Evolutionary conservation across 1,140 invertebrate genomes (phyloP).

Genomic region (Eumeta japonica): DNA sequence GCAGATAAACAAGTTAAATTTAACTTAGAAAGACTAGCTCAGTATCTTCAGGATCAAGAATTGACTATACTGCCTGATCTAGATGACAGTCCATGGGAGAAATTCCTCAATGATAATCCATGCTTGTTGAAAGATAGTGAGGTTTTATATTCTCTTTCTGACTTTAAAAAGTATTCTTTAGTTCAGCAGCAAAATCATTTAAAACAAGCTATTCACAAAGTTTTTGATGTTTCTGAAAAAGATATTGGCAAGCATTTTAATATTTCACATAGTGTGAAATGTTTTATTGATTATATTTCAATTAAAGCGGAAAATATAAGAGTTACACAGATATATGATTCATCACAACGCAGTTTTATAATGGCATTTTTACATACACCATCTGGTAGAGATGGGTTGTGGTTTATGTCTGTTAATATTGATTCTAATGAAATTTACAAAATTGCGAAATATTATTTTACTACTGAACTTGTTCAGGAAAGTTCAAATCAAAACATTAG

Average conservation of each 20-base stretch:
- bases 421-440: slow-evolving; percentile 30
- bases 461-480: slow-evolving; percentile 33
- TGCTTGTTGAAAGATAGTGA: slow-evolving; percentile 66
- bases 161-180: slow-evolving; percentile 75
- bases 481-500: slow-evolving; percentile 22
- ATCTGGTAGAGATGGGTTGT: slow-evolving; percentile 30
- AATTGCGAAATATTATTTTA: slow-evolving; percentile 34
- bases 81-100: slow-evolving; percentile 73
- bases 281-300: slow-evolving; percentile 31
- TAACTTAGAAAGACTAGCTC: slow-evolving; percentile 85
- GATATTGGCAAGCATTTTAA: slow-evolving; percentile 65
- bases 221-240: slow-evolving; percentile 70
- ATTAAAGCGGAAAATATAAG: slow-evolving; percentile 26
- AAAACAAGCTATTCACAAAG: slow-evolving; percentile 64
- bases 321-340: slow-evolving; percentile 45
- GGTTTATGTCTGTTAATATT: slow-evolving; percentile 44
- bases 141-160: slow-evolving; percentile 66
- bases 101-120: slow-evolving; percentile 72
- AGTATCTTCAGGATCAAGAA: slow-evolving; percentile 75
- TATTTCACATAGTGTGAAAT: slow-evolving; percentile 51
- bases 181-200: slow-evolving; percentile 78
- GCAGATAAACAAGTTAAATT: slow-evolving; percentile 65
- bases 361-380: slow-evolving; percentile 33
- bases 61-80: slow-evolving; percentile 66
- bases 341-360: slow-evolving; percentile 38